These are phyloP conservation scores for Sylvicapra grimmia DNA, from an alignment of 2,113 vertebrate genomes.

Conservation along the genomic window DNA sequence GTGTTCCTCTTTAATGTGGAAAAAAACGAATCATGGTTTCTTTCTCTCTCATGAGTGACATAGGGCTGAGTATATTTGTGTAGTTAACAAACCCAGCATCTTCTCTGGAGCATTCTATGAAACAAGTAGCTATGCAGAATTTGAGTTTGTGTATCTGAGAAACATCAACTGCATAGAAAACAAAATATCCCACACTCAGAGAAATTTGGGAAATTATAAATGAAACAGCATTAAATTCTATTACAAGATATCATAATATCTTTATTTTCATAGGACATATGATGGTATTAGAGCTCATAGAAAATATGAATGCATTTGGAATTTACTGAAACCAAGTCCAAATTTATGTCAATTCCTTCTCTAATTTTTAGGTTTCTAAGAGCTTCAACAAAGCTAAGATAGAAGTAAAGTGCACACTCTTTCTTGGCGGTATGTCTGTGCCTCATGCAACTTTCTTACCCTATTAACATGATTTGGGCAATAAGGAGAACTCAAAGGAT, in stretches of 20 bases:
- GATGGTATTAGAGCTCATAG: not conserved
- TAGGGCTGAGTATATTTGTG: not conserved
- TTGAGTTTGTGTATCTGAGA: not conserved
- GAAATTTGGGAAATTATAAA: not conserved
- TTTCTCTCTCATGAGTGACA: not conserved
- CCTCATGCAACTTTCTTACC: not conserved
- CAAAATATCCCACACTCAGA: not conserved
- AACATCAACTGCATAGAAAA: not conserved
- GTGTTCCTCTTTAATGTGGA: not conserved
- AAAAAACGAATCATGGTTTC: not conserved
- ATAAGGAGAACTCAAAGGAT: not conserved
- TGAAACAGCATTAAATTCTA: not conserved
- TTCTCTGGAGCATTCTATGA: not conserved
- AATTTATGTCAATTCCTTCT: not conserved
- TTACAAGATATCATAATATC: not conserved
- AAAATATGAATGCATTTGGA: not conserved
- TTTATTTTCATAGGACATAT: not conserved
- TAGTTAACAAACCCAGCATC: not conserved
- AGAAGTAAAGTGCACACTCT: not conserved
- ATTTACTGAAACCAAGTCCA: not conserved
- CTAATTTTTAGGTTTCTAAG: not conserved
- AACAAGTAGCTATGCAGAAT: not conserved
- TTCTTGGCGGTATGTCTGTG: not conserved
- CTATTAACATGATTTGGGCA: not conserved
- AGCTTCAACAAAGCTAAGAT: not conserved